Evolutionary conservation across 2,888 invertebrate species (phyloP), one percentile per base, ranked within the genome.

Genomic region (Caradrina clavipalpis): DNA sequence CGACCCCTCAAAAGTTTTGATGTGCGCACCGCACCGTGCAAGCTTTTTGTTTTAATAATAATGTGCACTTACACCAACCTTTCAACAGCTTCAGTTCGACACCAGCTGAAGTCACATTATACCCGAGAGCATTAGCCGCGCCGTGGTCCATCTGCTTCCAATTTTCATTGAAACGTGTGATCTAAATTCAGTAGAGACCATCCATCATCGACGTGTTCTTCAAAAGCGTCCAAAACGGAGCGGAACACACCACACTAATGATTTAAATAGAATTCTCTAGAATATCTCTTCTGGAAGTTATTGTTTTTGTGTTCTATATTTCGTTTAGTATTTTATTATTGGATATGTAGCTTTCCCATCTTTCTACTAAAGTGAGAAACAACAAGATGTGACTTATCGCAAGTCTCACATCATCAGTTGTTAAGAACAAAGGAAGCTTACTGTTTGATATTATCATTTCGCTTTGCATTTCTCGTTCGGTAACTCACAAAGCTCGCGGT

Each of bases 121-220:
- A 11, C 17, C 55, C 3, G 5, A 47, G 21, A 60, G 39, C 56
- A 55, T n/a, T 58, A 47, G 47, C 35, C 49, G 15, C 45, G 53
- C 15, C 35, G 26, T n/a, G 6, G 19, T 59, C 53, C 67, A 83
- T 78, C 66, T 78, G 84, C 51, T 76, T 68, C 57, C 55, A 69
- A 71, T 76, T 81, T 62, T 56, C 59, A 72, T 69, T 76, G 56
- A 69, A 73, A 73, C 64, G 73, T 69, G 58, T 78, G 60, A 74
- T 74, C 72, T 76, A 67, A 69, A 81, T 71, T 53, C 56, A 79
- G 59, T 55, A 13, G 54, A 65, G 72, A 57, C 47, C 26, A 76
- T 82, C 76, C 56, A 76, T 81, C 82, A 71, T 83, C 72, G 67
- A 57, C 1, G 22, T 60, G 13, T 73, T 69, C 61, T 73, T 72